phyloP scores from a whole-genome alignment of 1,140 invertebrate genomes.

The Varroa destructor region DNA sequence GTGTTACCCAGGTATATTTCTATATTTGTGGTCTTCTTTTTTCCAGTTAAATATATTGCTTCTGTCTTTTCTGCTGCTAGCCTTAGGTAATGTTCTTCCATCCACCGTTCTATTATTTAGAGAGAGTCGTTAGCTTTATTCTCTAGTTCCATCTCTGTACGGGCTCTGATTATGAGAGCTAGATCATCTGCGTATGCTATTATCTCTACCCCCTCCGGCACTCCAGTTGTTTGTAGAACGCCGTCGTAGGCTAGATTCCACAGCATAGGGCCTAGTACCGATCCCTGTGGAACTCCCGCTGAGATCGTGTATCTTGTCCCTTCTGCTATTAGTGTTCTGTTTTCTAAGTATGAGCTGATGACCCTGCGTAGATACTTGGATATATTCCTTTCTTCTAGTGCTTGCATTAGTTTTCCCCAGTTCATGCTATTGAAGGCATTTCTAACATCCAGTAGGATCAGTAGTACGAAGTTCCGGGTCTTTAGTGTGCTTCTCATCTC shows the following conservation, averaged over 20 bases:
- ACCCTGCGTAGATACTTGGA: background rate
- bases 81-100: background rate
- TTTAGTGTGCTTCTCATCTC: background rate
- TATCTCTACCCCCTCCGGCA: background rate
- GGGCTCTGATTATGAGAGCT: background rate
- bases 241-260: conserved; percentile 5
- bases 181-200: conserved; percentile 1
- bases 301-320: background rate
- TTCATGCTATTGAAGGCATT: conserved; percentile 1
- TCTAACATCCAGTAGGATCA: conserved; percentile 1
- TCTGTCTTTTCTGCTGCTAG: too few species aligned
- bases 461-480: background rate
- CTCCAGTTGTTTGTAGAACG: background rate
- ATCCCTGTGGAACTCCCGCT: conserved; percentile 18
- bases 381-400: background rate
- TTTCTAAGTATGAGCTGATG: background rate
- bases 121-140: background rate
- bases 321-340: background rate
- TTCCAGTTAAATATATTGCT: too few species aligned
- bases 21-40: too few species aligned
- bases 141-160: background rate
- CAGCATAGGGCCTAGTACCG: background rate
- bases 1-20: too few species aligned
- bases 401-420: background rate
- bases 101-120: background rate